A percentile compares a stretch with the other conserved stretches of the same genome.
Conservation (phyloP, 2,113 vertebrate species). For the Gorsachius goisagi region DNA sequence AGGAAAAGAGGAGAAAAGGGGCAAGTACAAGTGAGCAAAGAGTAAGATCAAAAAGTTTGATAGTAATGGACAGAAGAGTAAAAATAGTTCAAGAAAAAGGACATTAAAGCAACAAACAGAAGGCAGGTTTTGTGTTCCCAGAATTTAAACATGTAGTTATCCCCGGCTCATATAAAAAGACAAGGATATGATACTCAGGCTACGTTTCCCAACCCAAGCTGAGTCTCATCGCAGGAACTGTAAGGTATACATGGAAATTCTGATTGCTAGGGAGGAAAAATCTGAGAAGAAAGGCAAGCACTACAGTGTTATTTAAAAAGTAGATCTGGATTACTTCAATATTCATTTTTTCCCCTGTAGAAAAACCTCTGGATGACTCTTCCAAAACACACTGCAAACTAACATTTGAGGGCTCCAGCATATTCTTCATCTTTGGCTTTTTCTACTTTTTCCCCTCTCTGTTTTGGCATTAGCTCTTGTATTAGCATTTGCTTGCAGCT, state of each 20-base stretch:
- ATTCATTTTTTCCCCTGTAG: background rate
- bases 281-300: background rate
- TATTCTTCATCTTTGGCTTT: background rate
- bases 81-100: background rate
- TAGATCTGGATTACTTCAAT: background rate
- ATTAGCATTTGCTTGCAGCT: background rate
- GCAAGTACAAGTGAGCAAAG: background rate
- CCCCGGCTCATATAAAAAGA: background rate
- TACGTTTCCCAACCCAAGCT: background rate
- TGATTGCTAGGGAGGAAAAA: background rate
- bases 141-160: background rate
- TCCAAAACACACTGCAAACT: background rate
- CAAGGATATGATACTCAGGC: background rate
- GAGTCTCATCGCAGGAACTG: background rate
- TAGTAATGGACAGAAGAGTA: background rate
- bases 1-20: background rate
- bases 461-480: background rate
- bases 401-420: background rate
- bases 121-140: background rate
- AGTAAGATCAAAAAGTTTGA: background rate
- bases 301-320: background rate
- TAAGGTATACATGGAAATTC: background rate
- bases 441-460: background rate
- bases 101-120: background rate
- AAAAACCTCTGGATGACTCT: slow-evolving; percentile 52